Conservation (phyloP, 2,113 vertebrate species). For the Peromyscus leucopus region DNA sequence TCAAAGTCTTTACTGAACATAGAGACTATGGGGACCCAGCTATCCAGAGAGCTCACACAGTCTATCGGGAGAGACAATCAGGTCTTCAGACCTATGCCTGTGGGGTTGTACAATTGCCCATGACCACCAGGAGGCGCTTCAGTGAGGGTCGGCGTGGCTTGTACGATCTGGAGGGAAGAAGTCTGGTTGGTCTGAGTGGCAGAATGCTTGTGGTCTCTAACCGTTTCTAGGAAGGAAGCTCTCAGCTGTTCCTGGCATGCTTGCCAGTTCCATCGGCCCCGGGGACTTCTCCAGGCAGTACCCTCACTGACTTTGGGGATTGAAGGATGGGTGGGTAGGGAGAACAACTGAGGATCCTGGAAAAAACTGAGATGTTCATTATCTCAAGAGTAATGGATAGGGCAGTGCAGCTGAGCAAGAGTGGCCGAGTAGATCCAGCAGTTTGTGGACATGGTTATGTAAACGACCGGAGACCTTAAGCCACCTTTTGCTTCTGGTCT, state of each 20-base stretch:
- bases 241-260: not conserved
- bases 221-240: not conserved
- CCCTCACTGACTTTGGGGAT: not conserved
- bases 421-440: too few species aligned
- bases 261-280: not conserved
- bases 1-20: not conserved
- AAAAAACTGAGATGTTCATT: not conserved
- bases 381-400: not conserved
- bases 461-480: not conserved
- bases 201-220: too few species aligned
- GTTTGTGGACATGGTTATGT: not conserved
- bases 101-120: not conserved
- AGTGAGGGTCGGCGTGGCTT: not conserved
- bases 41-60: not conserved
- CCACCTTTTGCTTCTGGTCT: not conserved
- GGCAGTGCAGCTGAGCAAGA: not conserved
- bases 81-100: not conserved
- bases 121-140: not conserved
- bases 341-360: not conserved
- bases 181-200: not conserved
- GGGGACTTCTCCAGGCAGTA: not conserved
- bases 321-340: not conserved
- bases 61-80: not conserved
- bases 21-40: not conserved
- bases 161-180: too few species aligned